Conservation (phyloP, 2,113 vertebrate genomes). For the Scolopax mira region DNA sequence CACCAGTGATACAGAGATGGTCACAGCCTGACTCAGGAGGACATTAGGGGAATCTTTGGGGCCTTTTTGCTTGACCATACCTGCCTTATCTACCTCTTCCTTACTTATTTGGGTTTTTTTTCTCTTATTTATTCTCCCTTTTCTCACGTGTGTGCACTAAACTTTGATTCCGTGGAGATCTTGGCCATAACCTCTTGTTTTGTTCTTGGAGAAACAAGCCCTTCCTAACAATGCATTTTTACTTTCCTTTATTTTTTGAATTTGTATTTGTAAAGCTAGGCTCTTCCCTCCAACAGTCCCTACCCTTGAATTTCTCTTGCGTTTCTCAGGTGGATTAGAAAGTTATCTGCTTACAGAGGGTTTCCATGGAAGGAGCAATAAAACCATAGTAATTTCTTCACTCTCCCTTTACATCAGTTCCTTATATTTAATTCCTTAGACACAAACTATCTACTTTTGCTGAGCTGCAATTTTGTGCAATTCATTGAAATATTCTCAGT, state of each 20-base stretch:
- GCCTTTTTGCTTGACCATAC: neutral
- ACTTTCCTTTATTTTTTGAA: neutral
- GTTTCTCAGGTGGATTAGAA: neutral
- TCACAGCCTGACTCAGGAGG: neutral
- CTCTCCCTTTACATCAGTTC: slow-evolving; percentile 11
- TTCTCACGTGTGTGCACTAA: neutral
- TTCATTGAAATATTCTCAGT: neutral
- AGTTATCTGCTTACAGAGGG: neutral
- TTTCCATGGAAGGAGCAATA: neutral
- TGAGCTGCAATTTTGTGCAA: neutral
- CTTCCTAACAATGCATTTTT: neutral
- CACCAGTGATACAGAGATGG: neutral
- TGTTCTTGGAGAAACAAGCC: neutral
- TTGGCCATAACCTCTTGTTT: neutral
- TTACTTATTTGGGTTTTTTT: neutral
- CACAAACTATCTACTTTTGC: neutral
- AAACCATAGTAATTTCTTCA: neutral
- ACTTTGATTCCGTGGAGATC: neutral
- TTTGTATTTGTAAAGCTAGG: neutral
- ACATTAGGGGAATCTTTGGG: rapidly evolving
- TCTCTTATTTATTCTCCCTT: neutral
- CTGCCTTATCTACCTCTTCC: neutral
- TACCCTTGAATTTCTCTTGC: neutral
- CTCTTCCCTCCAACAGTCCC: neutral
- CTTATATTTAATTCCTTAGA: neutral